These are phyloP conservation scores for Phenacoccus solenopsis DNA, from an alignment of 1,140 invertebrate species.

Conservation along the genomic window DNA sequence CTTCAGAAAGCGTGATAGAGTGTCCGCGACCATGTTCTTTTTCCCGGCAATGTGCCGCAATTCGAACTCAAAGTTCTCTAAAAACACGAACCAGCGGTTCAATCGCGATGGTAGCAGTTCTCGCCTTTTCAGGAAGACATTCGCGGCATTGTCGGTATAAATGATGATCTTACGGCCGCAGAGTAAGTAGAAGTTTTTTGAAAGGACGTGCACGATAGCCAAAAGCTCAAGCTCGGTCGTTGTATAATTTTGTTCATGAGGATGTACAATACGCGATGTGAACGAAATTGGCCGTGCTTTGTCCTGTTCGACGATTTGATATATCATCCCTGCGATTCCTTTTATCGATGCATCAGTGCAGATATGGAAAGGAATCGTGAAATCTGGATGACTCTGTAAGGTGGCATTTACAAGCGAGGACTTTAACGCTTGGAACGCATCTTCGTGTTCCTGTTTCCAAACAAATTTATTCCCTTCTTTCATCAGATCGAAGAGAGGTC, in stretches of 20 bases:
- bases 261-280: neutral
- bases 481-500: constrained; percentile 24
- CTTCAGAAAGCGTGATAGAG: no score
- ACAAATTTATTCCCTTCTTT: constrained; percentile 20
- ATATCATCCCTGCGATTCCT: neutral
- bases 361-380: neutral
- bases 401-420: neutral
- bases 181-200: neutral
- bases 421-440: constrained; percentile 11
- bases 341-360: neutral
- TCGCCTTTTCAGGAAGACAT: neutral
- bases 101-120: neutral
- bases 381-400: neutral
- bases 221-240: neutral
- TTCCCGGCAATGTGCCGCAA: neutral
- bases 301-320: neutral
- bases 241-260: neutral
- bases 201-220: neutral
- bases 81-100: neutral
- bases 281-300: neutral
- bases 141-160: neutral
- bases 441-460: constrained; percentile 9
- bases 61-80: neutral
- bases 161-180: neutral
- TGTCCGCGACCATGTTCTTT: neutral